Base-by-base conservation (phyloP, 2,797 vertebrate species). In the Enteromius treurensis region DNA sequence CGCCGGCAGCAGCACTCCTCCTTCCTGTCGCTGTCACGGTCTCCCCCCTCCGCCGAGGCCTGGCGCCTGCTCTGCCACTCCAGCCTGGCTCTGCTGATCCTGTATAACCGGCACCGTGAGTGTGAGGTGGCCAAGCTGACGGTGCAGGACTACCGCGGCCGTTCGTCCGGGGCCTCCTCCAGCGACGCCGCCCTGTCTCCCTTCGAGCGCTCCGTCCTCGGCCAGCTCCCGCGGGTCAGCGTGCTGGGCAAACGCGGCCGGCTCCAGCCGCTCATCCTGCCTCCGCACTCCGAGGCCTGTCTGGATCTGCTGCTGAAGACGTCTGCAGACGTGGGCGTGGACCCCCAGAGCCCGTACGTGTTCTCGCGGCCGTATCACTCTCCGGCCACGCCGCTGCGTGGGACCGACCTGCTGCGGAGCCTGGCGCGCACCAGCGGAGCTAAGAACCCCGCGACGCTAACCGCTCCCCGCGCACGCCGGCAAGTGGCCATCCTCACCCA, bases 31-130 rank as follows among this genome's bases (percentile, higher is more conserved):
- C 82, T 96, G 15, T 93, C 92, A 4, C 93, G 93, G 6, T 90
- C 93, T 4, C 90, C 93, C 17, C 89, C 91, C 82, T 95, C 94
- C 0, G 93, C 94, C 0, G 95, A 95, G 86, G 91, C 94, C 55
- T 96, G 95, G 95, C 94, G 95, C 19, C 91, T 94, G 55, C 93
- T 96, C 83, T 96, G 95, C 90, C 94, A 96, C 87, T 93, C 93
- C 88, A 96, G 94, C 86, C 92, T 96, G 76, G 94, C 94, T 4
- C 90, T 95, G 65, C 94, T 95, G 83, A 95, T 95, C 89, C 94
- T 95, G 65, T 96, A 94, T 90, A 96, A 96, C 86, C 94, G 95
- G 15, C 93, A 95, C 69, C 90, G 95, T 17, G 95, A 96, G 84
- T 95, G 95, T 3, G 95, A 96, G 88, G 94, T 95, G 78, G 94